phyloP scores from a whole-genome alignment of 2,888 invertebrate species.

The Argyresthia albistria region DNA sequence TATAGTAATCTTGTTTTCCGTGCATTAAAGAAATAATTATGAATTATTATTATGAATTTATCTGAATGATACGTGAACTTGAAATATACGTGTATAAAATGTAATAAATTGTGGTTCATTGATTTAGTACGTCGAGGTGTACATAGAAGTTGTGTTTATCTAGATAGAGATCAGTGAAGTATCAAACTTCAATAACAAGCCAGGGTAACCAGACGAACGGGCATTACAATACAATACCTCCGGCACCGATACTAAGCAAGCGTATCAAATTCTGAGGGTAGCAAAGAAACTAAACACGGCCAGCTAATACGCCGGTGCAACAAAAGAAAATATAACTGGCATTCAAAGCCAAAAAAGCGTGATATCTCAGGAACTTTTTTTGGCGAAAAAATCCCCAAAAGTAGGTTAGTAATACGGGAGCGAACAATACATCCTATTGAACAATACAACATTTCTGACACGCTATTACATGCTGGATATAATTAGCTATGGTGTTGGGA shows the following conservation, averaged over 20 bases:
- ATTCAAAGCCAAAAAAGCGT: constrained; percentile 63
- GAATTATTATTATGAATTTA: no score
- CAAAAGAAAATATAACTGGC: constrained; percentile 58
- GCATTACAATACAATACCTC: background rate
- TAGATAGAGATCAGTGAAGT: no score
- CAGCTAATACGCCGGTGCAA: constrained; percentile 42
- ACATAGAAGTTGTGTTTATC: constrained; percentile 11
- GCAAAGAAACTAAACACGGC: constrained; percentile 40
- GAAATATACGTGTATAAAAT: no score
- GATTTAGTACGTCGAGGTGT: no score
- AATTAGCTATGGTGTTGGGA: constrained; percentile 71
- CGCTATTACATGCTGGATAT: constrained; percentile 66
- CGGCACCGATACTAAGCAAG: no score
- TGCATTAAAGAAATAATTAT: no score
- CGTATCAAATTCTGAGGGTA: constrained; percentile 11
- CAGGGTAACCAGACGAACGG: background rate
- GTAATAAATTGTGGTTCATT: no score
- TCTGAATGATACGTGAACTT: no score
- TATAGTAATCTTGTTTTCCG: no score
- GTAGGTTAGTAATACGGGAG: constrained; percentile 67
- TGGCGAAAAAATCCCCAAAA: constrained; percentile 58
- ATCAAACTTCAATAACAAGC: no score
- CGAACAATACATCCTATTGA: constrained; percentile 38
- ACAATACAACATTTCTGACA: constrained; percentile 45
- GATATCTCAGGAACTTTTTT: constrained; percentile 53